These are phyloP conservation scores for Mohoua ochrocephala DNA, from an alignment of 2,113 vertebrate genomes.

Conservation along the genomic window DNA sequence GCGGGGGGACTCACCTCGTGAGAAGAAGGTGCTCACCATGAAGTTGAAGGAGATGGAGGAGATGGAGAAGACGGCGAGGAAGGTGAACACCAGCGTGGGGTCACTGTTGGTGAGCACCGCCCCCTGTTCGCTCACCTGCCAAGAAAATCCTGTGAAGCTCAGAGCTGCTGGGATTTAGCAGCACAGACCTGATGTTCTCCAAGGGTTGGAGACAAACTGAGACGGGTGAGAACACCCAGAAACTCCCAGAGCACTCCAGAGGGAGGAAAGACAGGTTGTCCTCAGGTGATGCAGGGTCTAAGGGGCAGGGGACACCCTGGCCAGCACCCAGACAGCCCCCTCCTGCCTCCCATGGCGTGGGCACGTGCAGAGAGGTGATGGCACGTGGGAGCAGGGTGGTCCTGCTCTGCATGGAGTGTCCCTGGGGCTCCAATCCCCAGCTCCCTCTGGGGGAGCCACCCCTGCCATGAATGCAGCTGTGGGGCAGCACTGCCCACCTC, in stretches of 20 bases:
- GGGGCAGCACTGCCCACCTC: not conserved
- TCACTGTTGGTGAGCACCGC: conserved; percentile 90
- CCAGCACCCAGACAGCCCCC: not conserved
- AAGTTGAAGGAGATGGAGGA: conserved; percentile 96
- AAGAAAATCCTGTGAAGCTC: not conserved
- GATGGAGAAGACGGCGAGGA: conserved; percentile 83
- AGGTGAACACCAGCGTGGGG: conserved; percentile 87
- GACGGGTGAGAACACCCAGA: not conserved
- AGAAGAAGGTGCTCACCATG: conserved; percentile 98
- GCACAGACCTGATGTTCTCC: not conserved
- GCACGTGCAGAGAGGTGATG: not conserved
- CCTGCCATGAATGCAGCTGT: not conserved
- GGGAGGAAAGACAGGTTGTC: not conserved
- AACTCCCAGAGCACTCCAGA: not conserved
- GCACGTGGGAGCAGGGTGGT: not conserved
- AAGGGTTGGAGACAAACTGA: not conserved
- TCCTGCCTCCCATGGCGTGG: not conserved
- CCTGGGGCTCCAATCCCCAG: not conserved
- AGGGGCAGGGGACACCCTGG: not conserved
- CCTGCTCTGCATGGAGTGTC: not conserved
- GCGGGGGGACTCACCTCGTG: conserved; percentile 75
- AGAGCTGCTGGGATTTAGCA: not conserved
- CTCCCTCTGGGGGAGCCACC: not conserved
- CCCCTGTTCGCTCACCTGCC: conserved; percentile 84
- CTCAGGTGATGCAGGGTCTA: rapidly evolving